These are phyloP conservation scores for Chamaetylas fuelleborni DNA, from an alignment of 2,113 vertebrate genomes.

Conservation along the genomic window DNA sequence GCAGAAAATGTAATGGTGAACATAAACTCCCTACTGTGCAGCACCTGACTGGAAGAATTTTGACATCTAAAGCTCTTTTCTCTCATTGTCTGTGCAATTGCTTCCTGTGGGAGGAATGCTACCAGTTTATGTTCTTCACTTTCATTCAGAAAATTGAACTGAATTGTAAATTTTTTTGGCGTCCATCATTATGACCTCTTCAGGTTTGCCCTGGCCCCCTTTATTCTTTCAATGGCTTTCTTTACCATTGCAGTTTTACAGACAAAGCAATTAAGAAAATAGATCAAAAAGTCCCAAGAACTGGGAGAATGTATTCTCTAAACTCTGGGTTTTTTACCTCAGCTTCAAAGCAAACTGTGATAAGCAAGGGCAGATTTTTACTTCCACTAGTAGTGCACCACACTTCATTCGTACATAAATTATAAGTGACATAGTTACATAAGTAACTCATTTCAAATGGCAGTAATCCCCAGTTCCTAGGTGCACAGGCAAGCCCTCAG, in stretches of 20 bases:
- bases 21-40: background rate
- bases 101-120: background rate
- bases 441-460: background rate
- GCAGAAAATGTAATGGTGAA: background rate
- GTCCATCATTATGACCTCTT: background rate
- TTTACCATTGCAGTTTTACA: background rate
- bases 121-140: background rate
- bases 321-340: background rate
- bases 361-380: background rate
- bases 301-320: background rate
- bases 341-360: background rate
- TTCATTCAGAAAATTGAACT: background rate
- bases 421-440: too few species aligned
- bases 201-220: background rate
- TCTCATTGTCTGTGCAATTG: background rate
- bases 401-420: background rate
- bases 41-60: background rate
- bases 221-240: background rate
- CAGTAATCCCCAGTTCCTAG: background rate
- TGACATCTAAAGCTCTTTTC: background rate
- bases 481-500: background rate
- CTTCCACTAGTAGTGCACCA: background rate
- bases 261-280: background rate
- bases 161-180: background rate
- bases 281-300: background rate